Conservation (phyloP, 2,888 invertebrate genomes). For the Cephonodes hylas region DNA sequence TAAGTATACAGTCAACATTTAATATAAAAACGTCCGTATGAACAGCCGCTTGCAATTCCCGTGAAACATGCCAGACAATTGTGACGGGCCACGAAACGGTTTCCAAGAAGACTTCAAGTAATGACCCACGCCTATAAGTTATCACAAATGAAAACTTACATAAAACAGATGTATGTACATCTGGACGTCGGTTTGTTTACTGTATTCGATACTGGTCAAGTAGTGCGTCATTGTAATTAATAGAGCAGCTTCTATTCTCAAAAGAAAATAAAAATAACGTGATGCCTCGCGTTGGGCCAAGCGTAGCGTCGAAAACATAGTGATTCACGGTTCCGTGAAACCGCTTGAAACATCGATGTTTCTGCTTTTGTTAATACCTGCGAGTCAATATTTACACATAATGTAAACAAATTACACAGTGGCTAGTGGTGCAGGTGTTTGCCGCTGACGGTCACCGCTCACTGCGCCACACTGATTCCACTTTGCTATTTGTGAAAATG, state of each 20-base stretch:
- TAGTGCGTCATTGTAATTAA: constrained; percentile 77
- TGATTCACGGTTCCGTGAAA: constrained; percentile 70
- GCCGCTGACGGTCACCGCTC: background rate
- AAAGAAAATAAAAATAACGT: constrained; percentile 76
- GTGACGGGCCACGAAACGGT: background rate
- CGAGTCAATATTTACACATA: constrained; percentile 55
- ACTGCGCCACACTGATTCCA: no score
- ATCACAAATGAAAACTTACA: constrained; percentile 25
- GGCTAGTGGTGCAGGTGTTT: background rate
- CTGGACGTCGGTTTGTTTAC: constrained; percentile 37
- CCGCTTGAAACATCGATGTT: constrained; percentile 47
- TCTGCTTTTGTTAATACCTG: constrained; percentile 48
- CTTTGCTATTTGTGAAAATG: no score
- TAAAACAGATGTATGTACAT: constrained; percentile 55
- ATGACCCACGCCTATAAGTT: constrained; percentile 1
- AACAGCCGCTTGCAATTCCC: background rate
- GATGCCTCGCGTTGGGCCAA: constrained; percentile 48
- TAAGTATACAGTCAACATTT: background rate
- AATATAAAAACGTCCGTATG: background rate
- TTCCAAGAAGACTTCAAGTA: constrained; percentile 1
- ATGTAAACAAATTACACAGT: constrained; percentile 10
- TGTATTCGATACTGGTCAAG: constrained; percentile 44
- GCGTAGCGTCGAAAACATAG: constrained; percentile 59
- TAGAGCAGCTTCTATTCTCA: constrained; percentile 71
- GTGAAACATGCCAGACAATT: constrained; percentile 8